Percentiles rank a stretch among this genome's conserved stretches.
Evolutionary conservation across 2,113 vertebrate species (phyloP).

Genomic region (Aegotheles bennettii): DNA sequence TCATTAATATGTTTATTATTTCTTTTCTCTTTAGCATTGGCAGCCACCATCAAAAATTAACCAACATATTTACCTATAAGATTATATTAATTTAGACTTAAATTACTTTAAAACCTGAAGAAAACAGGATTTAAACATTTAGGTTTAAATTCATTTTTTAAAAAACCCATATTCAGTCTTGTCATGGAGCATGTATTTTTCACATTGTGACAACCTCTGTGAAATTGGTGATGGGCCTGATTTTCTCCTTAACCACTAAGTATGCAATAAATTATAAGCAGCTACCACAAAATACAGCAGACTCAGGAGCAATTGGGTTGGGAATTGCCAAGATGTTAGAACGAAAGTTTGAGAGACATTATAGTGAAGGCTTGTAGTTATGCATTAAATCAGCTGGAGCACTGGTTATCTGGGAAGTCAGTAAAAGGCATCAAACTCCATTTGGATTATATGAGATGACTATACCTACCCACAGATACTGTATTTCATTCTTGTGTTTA

Average conservation of each 20-base stretch:
- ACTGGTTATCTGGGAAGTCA: not conserved
- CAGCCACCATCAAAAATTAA: not conserved
- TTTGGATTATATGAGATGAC: not conserved
- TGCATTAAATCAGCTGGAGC: not conserved
- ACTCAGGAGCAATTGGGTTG: not conserved
- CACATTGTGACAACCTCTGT: not conserved
- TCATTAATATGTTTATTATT: not conserved
- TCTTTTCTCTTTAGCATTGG: not conserved
- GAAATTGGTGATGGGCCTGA: not conserved
- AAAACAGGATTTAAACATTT: not conserved
- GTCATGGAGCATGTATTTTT: not conserved
- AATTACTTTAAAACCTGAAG: not conserved
- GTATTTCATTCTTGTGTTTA: not conserved
- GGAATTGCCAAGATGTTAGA: not conserved
- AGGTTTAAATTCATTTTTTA: not conserved
- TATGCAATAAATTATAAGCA: not conserved
- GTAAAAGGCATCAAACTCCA: not conserved
- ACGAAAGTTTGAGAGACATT: not conserved
- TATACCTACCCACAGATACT: not conserved
- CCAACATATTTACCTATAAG: not conserved
- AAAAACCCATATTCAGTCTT: not conserved
- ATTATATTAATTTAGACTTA: not conserved
- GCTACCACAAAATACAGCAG: not conserved
- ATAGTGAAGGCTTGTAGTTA: not conserved
- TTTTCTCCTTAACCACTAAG: not conserved